Evolutionary conservation across 2,888 invertebrate genomes (phyloP).

Genomic region (Eupelmus urozonus): DNA sequence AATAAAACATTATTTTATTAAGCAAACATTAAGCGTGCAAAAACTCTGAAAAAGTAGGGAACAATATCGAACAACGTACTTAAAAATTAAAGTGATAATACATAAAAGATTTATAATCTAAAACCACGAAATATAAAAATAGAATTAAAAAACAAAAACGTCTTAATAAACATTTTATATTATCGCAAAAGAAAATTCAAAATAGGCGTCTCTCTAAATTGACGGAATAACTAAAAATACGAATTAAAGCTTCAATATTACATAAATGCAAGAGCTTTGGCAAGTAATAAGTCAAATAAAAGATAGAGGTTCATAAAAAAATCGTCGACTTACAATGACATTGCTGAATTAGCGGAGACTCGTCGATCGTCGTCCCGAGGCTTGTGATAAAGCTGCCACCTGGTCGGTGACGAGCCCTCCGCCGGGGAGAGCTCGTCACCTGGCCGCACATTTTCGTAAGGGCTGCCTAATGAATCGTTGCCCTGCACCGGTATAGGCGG

Average conservation of each 20-base stretch:
- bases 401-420: constrained; percentile 79
- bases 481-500: constrained; percentile 83
- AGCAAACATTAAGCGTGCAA: background rate
- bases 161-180: too few species aligned
- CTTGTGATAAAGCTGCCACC: constrained; percentile 79
- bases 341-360: constrained; percentile 80
- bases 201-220: too few species aligned
- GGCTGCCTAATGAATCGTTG: constrained; percentile 82
- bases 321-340: constrained; percentile 79
- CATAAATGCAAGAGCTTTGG: constrained; percentile 9
- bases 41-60: background rate
- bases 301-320: background rate
- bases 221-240: background rate
- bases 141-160: too few species aligned
- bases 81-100: background rate
- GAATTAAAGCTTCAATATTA: constrained; percentile 13
- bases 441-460: constrained; percentile 82
- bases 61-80: background rate
- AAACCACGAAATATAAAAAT: background rate
- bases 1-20: background rate
- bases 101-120: background rate
- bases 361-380: constrained; percentile 80
- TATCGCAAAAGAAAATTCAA: too few species aligned
- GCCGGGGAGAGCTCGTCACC: constrained; percentile 79
- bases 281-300: background rate